A percentile compares a stretch with the other conserved stretches of the same genome.
phyloP scores from a whole-genome alignment of 2,113 vertebrate genomes.

The Chaetura pelagica region DNA sequence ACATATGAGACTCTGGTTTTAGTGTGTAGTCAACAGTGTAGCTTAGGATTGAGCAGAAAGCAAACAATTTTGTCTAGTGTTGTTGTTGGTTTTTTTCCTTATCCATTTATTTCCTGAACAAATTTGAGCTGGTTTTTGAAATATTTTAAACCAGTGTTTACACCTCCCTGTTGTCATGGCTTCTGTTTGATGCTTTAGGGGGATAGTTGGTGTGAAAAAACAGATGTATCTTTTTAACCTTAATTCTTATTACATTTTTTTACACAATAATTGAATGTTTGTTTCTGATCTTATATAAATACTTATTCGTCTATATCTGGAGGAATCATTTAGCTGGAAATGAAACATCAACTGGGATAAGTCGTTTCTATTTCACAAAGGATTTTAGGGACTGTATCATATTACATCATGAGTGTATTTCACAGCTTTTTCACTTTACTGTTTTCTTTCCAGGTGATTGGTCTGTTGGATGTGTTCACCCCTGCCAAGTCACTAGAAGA shows the following conservation, averaged over 20 bases:
- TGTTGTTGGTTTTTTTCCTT: not conserved
- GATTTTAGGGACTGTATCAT: not conserved
- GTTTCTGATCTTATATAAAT: not conserved
- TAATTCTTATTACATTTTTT: not conserved
- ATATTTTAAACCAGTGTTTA: not conserved
- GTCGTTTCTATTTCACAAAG: not conserved
- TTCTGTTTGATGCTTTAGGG: not conserved
- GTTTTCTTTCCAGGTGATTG: constrained; percentile 87
- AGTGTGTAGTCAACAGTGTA: not conserved
- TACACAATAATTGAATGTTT: not conserved
- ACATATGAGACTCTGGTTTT: not conserved
- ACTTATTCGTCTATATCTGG: not conserved
- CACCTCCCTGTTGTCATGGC: not conserved
- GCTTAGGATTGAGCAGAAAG: not conserved
- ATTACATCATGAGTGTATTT: not conserved
- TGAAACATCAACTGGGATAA: not conserved
- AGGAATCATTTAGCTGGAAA: not conserved
- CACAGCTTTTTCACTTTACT: not conserved
- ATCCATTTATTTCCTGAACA: not conserved
- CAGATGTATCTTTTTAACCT: not conserved
- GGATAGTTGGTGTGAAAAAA: not conserved
- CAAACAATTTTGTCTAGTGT: not conserved
- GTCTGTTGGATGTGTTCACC: constrained; percentile 94
- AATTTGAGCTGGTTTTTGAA: not conserved
- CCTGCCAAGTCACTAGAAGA: constrained; percentile 90